Base-by-base conservation (phyloP, 1,140 invertebrate genomes). In the Scaptomyza hsui region DNA sequence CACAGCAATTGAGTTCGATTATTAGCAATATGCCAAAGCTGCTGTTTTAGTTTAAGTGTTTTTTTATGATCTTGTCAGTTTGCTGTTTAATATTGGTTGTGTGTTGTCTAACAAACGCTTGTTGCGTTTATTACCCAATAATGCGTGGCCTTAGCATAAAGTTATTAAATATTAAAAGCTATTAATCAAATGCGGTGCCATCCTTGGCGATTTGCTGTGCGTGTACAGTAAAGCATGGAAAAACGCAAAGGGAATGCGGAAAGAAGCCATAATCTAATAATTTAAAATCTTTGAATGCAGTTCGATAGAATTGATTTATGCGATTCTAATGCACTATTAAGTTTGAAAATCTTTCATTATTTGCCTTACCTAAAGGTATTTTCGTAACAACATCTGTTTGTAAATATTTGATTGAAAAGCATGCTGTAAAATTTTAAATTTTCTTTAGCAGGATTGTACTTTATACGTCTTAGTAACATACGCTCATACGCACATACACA, bases 161-260 rank as follows among this genome's bases (percentile, higher is more conserved):
- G 56, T 49, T 59, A 75, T 80, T 75, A 72, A 80, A 72, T 79
- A 79, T 80, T 72, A 59, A 79, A 67, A 51, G 26, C 52, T 60
- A 80, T 80, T 80, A 67, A 80, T 80, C 65, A 80, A 80, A 71
- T 71, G 60, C 56, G 26, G 19, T 57, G 42, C 29, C 37, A 5
- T 51, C 7, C 37, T 16, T 21, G 9, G 39, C 18, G 16, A 15
- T 49, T 32, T 10, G 24, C 0, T 37, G 37, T 13, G 9, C 1
- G 42, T 10, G 1, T n/a, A 10, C 1, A 39, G 15, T 32, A 9
- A 10, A 29, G 10, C 3, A 12, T 6, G 49, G 10, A 37, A 37
- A 12, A 4, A 35, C 2, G 4, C 32, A 37, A 3, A 7, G 21
- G 5, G 1, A 44, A 1, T 19, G 10, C 1, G 19, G n/a, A 21